Evolutionary conservation across 2,113 vertebrate genomes (phyloP), one percentile per base, ranked within the genome.

Genomic region (Sander lucioperca): DNA sequence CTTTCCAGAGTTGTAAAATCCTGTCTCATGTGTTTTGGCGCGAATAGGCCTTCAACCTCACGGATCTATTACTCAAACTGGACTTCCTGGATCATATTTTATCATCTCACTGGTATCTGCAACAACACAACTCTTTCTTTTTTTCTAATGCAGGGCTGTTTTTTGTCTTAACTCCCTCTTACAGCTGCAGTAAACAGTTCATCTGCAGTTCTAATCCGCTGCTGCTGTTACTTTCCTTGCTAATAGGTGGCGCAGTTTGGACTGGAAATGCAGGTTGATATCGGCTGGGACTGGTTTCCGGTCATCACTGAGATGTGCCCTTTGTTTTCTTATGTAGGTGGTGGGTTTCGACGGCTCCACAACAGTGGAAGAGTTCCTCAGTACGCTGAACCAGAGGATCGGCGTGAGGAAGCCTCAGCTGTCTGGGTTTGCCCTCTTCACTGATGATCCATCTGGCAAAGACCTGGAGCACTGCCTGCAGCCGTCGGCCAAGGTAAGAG

Each of bases 331-430:
- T 59, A 0, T 86, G 13, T 58, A 97, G 97, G 97, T 97, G 71
- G 96, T 97, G 79, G 97, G 97, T 36, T 97, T 97, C 54, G 96
- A 97, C 86, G 97, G 97, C 7, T 97, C 96, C 51, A 96, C 97
- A 53, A 97, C 96, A 0, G 97, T 97, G 45, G 95, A 97, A 43
- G 97, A 97, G 91, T 97, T 97, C 86, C 94, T 97, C 65, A 91
- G 94, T 80, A 96, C 83, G 0, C 91, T 97, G 79, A 97, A 96
- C 92, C 96, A 97, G 90, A 96, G 96, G 86, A 96, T 96, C 13
- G 92, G 93, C 72, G 96, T 97, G 95, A 96, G 95, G 88, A 96
- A 92, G 58, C 95, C 97, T 13, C 95, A 94, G 80, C 92, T 96
- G 61, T 96, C 93, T 1, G 97, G 97, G 13, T 97, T 98, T 51